These are phyloP conservation scores for Uropetala carovei DNA, from an alignment of 2,888 invertebrate species.

Conservation along the genomic window DNA sequence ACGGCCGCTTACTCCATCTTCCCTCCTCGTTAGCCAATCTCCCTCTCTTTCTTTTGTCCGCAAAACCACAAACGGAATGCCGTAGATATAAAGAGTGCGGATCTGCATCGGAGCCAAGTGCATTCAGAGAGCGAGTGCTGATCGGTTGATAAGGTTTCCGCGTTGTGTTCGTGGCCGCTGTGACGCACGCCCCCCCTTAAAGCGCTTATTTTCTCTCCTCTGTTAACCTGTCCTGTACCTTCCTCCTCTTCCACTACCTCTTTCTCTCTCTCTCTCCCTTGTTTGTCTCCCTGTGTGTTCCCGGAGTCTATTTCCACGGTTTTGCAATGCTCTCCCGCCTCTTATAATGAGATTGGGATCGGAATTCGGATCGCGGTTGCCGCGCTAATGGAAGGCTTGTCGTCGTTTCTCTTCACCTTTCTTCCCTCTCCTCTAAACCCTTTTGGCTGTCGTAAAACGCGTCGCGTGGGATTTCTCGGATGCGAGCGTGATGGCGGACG, in stretches of 20 bases:
- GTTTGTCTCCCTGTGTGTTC: background rate
- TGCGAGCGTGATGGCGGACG: too few species aligned
- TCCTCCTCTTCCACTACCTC: too few species aligned
- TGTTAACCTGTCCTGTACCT: too few species aligned
- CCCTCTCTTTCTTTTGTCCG: background rate
- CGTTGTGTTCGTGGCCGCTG: background rate
- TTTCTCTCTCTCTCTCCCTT: background rate
- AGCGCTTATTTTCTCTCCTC: too few species aligned
- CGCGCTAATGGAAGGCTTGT: background rate
- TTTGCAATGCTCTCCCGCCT: background rate
- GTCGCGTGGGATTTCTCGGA: too few species aligned
- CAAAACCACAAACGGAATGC: slow-evolving; percentile 11
- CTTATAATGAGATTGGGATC: slow-evolving; percentile 5
- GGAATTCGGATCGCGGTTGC: background rate
- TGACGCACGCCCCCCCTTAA: too few species aligned
- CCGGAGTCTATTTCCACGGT: background rate
- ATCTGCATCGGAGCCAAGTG: slow-evolving; percentile 7
- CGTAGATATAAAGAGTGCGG: background rate
- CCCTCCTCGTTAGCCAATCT: background rate
- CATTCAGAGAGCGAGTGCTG: background rate
- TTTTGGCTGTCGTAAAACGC: too few species aligned
- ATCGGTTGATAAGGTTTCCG: background rate
- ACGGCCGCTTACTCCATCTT: background rate
- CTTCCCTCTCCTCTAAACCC: too few species aligned
- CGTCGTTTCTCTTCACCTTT: background rate